Evolutionary conservation across 1,140 invertebrate genomes (phyloP).

Genomic region (Polyergus mexicanus): DNA sequence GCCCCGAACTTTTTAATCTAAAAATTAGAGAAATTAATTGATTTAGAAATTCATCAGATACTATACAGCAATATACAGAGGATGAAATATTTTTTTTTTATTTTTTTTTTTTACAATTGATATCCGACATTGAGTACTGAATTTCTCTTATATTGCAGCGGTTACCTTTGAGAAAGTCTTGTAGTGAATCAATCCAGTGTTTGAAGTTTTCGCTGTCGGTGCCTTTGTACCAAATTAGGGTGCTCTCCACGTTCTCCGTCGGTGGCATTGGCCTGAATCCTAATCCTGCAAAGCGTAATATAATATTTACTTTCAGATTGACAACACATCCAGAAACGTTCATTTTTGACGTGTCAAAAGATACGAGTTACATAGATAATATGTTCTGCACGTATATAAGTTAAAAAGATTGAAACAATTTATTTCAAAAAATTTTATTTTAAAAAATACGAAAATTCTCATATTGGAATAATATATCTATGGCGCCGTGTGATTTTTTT

Average conservation of each 20-base stretch:
- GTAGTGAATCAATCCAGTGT: conserved; percentile 92
- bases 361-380: neutral
- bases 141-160: neutral
- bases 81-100: neutral
- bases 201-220: conserved; percentile 91
- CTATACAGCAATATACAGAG: neutral
- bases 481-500: neutral
- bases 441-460: neutral
- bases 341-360: conserved; percentile 2
- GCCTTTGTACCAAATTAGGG: conserved; percentile 96
- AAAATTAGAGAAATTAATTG: conserved; percentile 24
- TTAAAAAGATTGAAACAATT: neutral
- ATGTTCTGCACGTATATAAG: neutral
- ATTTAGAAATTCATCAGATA: neutral
- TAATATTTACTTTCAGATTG: conserved; percentile 39
- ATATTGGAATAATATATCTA: neutral
- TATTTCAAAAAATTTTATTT: neutral
- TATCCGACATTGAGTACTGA: neutral
- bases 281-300: conserved; percentile 88
- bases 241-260: conserved; percentile 94
- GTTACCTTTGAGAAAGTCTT: conserved; percentile 91
- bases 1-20: neutral
- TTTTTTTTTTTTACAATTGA: neutral
- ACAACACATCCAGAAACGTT: neutral
- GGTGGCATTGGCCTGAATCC: conserved; percentile 96